These are phyloP conservation scores for Laupala kohalensis DNA, from an alignment of 1,140 invertebrate species.

Conservation along the genomic window DNA sequence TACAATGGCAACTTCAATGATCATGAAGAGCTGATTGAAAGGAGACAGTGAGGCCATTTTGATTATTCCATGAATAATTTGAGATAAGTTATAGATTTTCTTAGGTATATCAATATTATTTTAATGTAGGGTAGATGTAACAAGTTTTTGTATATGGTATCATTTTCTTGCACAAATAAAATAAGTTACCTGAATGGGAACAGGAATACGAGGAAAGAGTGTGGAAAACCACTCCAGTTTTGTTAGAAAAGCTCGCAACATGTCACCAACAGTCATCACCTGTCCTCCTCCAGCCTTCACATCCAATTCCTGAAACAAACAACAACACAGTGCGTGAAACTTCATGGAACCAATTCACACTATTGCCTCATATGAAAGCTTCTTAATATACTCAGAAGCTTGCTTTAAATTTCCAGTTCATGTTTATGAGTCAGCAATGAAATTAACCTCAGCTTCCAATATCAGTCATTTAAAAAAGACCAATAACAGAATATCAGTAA, in stretches of 20 bases:
- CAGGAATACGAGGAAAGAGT: slow-evolving; percentile 96
- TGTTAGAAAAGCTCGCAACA: slow-evolving; percentile 84
- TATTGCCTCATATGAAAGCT: not conserved
- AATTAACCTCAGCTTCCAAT: not conserved
- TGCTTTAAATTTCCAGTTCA: not conserved
- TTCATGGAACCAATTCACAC: not conserved
- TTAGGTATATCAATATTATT: too few species aligned
- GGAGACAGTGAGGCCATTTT: too few species aligned
- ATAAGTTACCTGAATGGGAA: slow-evolving; percentile 76
- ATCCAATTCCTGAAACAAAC: slow-evolving; percentile 63
- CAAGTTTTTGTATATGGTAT: too few species aligned
- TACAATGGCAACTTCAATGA: too few species aligned
- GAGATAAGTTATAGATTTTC: too few species aligned
- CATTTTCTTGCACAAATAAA: too few species aligned
- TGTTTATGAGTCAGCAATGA: not conserved
- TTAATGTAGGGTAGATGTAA: too few species aligned
- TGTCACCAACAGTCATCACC: slow-evolving; percentile 84
- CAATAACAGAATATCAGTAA: not conserved
- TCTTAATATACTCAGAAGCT: not conserved
- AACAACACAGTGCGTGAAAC: not conserved
- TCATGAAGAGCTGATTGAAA: too few species aligned
- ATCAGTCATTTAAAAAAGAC: not conserved
- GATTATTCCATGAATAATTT: too few species aligned
- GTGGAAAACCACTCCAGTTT: slow-evolving; percentile 98
- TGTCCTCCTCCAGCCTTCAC: slow-evolving; percentile 95